Percentiles rank a stretch among this genome's conserved stretches.
Evolutionary conservation across 1,140 invertebrate species (phyloP).

Genomic region (Drosophila parvula): DNA sequence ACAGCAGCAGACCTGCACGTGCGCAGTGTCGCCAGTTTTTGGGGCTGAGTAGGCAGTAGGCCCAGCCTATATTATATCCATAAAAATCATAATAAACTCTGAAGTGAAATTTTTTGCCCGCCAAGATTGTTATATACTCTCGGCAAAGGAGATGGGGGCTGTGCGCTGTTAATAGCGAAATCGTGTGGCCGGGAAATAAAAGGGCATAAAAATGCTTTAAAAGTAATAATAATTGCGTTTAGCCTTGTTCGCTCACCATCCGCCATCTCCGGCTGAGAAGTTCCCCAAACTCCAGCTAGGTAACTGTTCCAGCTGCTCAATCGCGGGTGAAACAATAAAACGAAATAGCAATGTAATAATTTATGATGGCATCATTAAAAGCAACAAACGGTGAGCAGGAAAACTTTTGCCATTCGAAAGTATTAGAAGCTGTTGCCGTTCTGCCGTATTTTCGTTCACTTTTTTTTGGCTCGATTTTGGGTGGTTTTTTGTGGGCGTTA

Average conservation of each 20-base stretch:
- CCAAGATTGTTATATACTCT: conserved; percentile 56
- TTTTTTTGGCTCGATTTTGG: conserved; percentile 13
- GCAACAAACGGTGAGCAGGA: conserved; percentile 37
- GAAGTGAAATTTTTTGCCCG: conserved; percentile 46
- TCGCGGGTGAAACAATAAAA: conserved; percentile 83
- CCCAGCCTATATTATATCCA: conserved; percentile 71
- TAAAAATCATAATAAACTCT: conserved; percentile 75
- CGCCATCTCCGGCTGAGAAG: conserved; percentile 1
- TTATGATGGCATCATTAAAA: conserved; percentile 83
- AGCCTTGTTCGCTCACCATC: conserved; percentile 53
- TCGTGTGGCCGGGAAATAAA: conserved; percentile 78
- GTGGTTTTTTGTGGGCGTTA: background rate
- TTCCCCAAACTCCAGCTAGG: conserved; percentile 5
- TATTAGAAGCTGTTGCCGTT: conserved; percentile 63
- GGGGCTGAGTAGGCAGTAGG: conserved; percentile 2
- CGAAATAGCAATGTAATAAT: conserved; percentile 83
- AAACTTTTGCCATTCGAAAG: conserved; percentile 73
- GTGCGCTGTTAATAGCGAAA: conserved; percentile 70
- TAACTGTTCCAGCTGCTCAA: conserved; percentile 66
- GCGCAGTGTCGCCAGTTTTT: conserved; percentile 32
- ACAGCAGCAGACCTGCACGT: conserved; percentile 43
- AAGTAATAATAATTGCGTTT: conserved; percentile 82
- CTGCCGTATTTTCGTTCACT: conserved; percentile 9
- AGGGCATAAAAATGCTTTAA: conserved; percentile 80
- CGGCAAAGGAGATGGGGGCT: conserved; percentile 12